phyloP scores from a whole-genome alignment of 2,797 vertebrate species.

The Salarias fasciatus region DNA sequence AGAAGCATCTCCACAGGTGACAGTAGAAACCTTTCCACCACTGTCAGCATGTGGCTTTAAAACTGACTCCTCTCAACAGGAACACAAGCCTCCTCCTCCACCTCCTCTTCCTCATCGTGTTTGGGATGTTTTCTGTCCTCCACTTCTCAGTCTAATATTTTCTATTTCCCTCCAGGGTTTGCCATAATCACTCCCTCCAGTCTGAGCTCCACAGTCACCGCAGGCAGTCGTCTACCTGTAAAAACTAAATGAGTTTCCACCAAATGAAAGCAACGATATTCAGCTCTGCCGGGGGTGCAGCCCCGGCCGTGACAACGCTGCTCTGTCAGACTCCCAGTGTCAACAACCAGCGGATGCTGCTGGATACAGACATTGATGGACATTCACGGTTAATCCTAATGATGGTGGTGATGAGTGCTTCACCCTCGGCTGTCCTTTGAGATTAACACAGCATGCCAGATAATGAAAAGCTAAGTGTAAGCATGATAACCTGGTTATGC shows the following conservation, averaged over 20 bases:
- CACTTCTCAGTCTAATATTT: constrained; percentile 58
- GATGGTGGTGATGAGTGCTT: not conserved
- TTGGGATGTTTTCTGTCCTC: constrained; percentile 19
- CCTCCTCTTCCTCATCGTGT: too few relatives aligned
- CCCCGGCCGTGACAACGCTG: constrained; percentile 7
- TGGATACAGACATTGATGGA: constrained; percentile 1
- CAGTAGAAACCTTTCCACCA: constrained; percentile 5
- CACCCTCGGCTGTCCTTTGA: not conserved
- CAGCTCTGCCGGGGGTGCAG: constrained; percentile 4
- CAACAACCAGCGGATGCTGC: not conserved
- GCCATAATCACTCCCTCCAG: constrained; percentile 37
- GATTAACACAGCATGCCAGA: not conserved
- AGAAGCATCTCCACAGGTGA: constrained; percentile 5
- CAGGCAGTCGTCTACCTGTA: constrained; percentile 52
- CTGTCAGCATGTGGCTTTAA: constrained; percentile 21
- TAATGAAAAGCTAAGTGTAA: not conserved
- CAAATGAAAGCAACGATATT: constrained; percentile 53
- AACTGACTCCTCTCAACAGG: constrained; percentile 13
- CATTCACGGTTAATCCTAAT: not conserved
- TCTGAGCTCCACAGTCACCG: constrained; percentile 32
- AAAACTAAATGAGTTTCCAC: constrained; percentile 53
- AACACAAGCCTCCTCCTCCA: constrained; percentile 1
- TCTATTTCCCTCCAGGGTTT: constrained; percentile 61
- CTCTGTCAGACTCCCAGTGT: constrained; percentile 17
- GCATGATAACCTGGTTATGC: not conserved